phyloP scores from a whole-genome alignment of 2,113 vertebrate genomes.

The Seriola aureovittata region DNA sequence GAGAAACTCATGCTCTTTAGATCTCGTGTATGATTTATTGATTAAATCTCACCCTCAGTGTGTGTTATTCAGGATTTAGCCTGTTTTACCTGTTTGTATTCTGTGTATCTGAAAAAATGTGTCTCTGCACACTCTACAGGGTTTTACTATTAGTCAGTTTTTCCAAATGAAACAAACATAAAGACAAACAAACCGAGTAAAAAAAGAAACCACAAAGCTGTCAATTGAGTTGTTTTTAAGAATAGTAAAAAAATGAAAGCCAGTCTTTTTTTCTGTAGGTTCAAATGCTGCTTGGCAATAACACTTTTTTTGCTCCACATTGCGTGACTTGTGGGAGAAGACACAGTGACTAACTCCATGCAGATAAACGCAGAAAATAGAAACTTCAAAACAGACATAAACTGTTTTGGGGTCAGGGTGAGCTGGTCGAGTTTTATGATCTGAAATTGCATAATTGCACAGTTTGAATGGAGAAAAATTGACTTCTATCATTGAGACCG shows the following conservation, averaged over 20 bases:
- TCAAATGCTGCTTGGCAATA: conserved; percentile 37
- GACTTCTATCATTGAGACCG: conserved; percentile 23
- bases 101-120: background rate
- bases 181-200: conserved; percentile 1
- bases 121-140: background rate
- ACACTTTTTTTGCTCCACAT: conserved; percentile 58
- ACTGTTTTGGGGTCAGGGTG: conserved; percentile 27
- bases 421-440: conserved; percentile 33
- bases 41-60: background rate
- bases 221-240: conserved; percentile 28
- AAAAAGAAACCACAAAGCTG: background rate
- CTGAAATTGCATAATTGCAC: conserved; percentile 49
- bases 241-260: conserved; percentile 40
- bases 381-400: conserved; percentile 46
- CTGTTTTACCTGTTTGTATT: background rate
- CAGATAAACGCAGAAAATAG: conserved; percentile 55
- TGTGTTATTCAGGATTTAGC: background rate
- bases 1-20: conserved; percentile 5
- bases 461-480: conserved; percentile 19
- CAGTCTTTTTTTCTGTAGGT: conserved; percentile 7
- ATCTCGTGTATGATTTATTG: background rate
- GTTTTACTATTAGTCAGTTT: background rate
- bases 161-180: conserved; percentile 21
- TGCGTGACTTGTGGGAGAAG: conserved; percentile 43
- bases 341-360: conserved; percentile 16